A percentile compares a stretch with the other conserved stretches of the same genome.
Evolutionary conservation across 2,797 vertebrate species (phyloP).

Genomic region (Psittacula echo): DNA sequence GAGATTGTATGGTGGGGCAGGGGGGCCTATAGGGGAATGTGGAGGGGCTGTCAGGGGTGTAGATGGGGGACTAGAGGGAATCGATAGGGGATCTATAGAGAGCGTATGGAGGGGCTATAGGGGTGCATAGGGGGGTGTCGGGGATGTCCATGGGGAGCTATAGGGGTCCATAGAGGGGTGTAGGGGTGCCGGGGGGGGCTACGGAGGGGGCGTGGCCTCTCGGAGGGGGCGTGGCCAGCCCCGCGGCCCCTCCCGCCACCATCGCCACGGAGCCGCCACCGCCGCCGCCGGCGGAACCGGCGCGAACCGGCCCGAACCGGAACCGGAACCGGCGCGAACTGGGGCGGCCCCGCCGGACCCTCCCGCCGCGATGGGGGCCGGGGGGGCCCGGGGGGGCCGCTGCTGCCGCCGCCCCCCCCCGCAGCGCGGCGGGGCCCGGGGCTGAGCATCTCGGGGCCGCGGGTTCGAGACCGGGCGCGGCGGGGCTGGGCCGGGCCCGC

Average conservation of each 20-base stretch:
- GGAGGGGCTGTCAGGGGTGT: no score
- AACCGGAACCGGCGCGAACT: conserved; percentile 23
- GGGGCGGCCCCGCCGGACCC: no score
- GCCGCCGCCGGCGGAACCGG: neutral
- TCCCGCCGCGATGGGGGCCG: neutral
- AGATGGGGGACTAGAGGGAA: no score
- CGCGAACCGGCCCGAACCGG: neutral
- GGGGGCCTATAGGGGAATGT: no score
- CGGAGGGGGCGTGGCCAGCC: neutral
- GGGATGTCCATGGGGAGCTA: neutral
- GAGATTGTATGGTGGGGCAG: no score
- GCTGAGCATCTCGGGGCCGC: no score
- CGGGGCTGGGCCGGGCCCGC: neutral
- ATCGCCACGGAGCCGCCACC: neutral
- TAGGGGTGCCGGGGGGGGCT: neutral
- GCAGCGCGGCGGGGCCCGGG: neutral
- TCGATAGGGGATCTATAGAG: no score
- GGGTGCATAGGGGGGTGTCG: no score
- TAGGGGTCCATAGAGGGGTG: neutral
- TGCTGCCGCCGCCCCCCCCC: neutral
- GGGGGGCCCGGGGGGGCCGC: conserved; percentile 21
- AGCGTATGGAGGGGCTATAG: no score
- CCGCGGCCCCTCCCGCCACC: neutral
- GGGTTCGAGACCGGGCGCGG: no score
- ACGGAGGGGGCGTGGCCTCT: neutral